These are phyloP conservation scores for Falco berigora DNA, from an alignment of 2,797 vertebrate species.

Conservation along the genomic window DNA sequence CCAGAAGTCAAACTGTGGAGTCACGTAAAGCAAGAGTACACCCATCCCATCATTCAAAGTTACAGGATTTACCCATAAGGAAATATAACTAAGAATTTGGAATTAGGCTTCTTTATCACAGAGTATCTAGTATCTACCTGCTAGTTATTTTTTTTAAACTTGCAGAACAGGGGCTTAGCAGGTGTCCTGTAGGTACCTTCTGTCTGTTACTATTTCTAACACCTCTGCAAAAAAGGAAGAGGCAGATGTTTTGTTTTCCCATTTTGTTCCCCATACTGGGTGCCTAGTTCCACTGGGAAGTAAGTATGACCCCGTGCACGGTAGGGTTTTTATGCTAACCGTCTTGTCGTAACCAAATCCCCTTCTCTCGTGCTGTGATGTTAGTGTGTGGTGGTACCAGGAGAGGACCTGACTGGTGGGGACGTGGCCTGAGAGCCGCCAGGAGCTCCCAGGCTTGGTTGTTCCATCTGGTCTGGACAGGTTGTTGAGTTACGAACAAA, in stretches of 20 bases:
- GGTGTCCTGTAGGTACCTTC: not conserved
- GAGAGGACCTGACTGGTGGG: not conserved
- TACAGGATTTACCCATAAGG: not conserved
- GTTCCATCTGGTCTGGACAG: not conserved
- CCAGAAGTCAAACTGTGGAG: not conserved
- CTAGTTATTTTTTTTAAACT: not conserved
- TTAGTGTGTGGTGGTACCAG: not conserved
- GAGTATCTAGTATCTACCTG: not conserved
- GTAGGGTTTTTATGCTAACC: not conserved
- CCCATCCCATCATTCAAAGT: not conserved
- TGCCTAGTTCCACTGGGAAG: not conserved
- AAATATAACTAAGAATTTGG: not conserved
- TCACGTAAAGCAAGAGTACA: not conserved
- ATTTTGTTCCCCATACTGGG: not conserved
- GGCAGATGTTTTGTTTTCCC: not conserved
- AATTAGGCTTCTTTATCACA: not conserved
- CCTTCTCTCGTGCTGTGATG: not conserved
- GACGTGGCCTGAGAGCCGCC: not conserved
- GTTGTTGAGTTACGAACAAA: not conserved
- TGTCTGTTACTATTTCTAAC: not conserved
- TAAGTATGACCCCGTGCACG: fast-evolving
- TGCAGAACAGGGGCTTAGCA: not conserved
- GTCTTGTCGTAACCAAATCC: not conserved
- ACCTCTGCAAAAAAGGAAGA: not conserved
- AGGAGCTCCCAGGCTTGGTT: not conserved